Evolutionary conservation across 2,797 vertebrate species (phyloP), one percentile per base, ranked within the genome.

Genomic region (Micrastur ruficollis): DNA sequence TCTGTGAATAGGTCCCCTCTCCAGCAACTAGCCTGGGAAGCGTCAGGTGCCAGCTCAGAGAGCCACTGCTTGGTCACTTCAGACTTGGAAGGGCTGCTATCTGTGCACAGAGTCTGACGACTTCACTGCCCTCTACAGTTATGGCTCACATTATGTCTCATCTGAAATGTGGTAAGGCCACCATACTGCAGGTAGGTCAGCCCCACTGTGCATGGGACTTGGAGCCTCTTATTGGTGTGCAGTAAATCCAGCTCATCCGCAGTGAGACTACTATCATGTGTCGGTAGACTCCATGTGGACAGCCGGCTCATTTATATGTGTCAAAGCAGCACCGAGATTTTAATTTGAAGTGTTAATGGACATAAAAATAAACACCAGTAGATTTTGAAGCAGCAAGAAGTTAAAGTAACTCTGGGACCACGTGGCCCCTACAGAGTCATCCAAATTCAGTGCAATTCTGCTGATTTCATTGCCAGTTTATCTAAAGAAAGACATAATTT

Each of bases 381-480:
- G 55, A 53, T 63, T 62, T 34, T 86, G 66, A 53, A 50, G 49
- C 13, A 65, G 25, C 19, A 67, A 74, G 40, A 93, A 81, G 42
- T 67, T 80, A 62, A 88, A 81, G 27, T 62, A 63, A 53, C 44
- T 74, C 53, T 78, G 44, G 27, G 34, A 34, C 36, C 11, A 34
- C 0, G 2, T 67, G 62, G 18, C 12, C 2, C 2, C 29, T 72
- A 29, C 11, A 63, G 38, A 55, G 25, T 36, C 13, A 56, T 40
- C 19, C 66, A 89, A 84, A 91, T 73, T 89, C 38, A 50, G 44
- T 34, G n/a, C 11, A 86, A 38, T 18, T 58, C 22, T 68, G 36
- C 15, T 81, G 49, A 84, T 79, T 78, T 84, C 73, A 38, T 79
- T 93, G 53, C n/a, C n/a, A 56, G 14, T 75, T 52, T 75, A 58